Evolutionary conservation across 2,113 vertebrate genomes (phyloP).

Genomic region (Eulacestoma nigropectus): DNA sequence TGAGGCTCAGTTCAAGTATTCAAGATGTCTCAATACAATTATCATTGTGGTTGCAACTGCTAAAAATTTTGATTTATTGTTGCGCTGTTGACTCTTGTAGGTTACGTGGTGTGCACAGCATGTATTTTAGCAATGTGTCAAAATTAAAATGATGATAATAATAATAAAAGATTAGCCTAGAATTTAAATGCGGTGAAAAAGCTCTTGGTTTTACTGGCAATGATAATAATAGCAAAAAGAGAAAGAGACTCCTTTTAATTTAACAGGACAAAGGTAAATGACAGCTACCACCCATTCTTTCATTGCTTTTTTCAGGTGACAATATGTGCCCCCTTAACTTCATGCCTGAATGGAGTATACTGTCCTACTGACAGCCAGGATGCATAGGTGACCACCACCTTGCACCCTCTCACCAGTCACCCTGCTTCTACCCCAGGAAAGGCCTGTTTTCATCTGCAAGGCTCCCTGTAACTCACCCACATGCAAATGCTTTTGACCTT

Average conservation of each 20-base stretch:
- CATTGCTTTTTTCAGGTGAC: neutral
- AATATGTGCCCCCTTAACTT: neutral
- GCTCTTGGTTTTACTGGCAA: slow-evolving; percentile 8
- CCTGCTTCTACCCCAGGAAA: neutral
- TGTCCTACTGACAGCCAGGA: neutral
- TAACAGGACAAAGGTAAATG: neutral
- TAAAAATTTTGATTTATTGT: slow-evolving; percentile 36
- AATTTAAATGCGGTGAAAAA: slow-evolving; percentile 26
- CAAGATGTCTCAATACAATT: neutral
- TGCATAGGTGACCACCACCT: neutral
- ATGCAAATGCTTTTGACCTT: slow-evolving; percentile 60
- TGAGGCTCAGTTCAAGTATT: slow-evolving; percentile 27
- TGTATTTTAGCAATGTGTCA: slow-evolving; percentile 32
- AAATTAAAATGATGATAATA: slow-evolving; percentile 20
- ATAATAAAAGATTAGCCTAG: neutral
- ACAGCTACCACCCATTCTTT: neutral
- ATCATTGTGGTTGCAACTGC: slow-evolving; percentile 16
- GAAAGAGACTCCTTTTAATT: neutral
- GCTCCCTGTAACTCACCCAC: slow-evolving; percentile 31
- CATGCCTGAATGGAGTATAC: neutral
- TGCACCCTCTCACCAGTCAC: neutral
- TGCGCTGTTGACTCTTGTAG: neutral
- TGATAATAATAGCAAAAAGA: neutral
- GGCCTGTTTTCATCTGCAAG: neutral
- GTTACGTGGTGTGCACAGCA: neutral